Evolutionary conservation across 2,113 vertebrate genomes (phyloP), one percentile per base, ranked within the genome.

Genomic region (Australoheros scitulus): DNA sequence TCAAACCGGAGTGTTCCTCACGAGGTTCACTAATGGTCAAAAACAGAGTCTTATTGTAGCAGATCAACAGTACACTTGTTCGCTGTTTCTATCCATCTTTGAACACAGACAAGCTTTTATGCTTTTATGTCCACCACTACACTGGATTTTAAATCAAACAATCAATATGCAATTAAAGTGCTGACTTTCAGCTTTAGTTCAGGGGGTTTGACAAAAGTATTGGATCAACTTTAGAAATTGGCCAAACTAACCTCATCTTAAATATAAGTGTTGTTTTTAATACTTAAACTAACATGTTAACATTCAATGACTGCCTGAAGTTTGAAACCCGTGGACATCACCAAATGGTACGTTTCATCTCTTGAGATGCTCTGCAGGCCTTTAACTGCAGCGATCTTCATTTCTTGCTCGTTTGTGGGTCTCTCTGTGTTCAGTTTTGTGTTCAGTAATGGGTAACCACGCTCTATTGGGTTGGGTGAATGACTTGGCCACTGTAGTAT

Each of bases 11-110:
- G 70, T 85, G 80, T 22, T 87, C 59, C 76, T 93, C 91, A 92
- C 83, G 58, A 82, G 92, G 88, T 79, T 77, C 68, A 47, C 36
- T 52, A 61, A 77, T 68, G n/a, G 80, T 29, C 13, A 17, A 75
- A 6, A 93, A 90, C 80, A 90, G 88, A 85, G 59, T 75, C 65
- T 75, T 57, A 57, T 91, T 93, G 81, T 86, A 86, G 1, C 61
- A 17, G 11, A 58, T 81, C 60, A 56, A 76, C 41, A 57, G 72
- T n/a, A 17, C 14, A 83, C 75, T 70, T 75, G 72, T 72, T 52
- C 76, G 22, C 34, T 82, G 58, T 75, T 75, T 82, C 24, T 20
- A 60, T 61, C 18, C 55, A 74, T 56, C 65, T 81, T 59, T 59
- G 17, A 80, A 78, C 32, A 86, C 68, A 72, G 26, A 75, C n/a